Base-by-base conservation (phyloP, 2,888 invertebrate species). In the Stegophylla sp. region DNA sequence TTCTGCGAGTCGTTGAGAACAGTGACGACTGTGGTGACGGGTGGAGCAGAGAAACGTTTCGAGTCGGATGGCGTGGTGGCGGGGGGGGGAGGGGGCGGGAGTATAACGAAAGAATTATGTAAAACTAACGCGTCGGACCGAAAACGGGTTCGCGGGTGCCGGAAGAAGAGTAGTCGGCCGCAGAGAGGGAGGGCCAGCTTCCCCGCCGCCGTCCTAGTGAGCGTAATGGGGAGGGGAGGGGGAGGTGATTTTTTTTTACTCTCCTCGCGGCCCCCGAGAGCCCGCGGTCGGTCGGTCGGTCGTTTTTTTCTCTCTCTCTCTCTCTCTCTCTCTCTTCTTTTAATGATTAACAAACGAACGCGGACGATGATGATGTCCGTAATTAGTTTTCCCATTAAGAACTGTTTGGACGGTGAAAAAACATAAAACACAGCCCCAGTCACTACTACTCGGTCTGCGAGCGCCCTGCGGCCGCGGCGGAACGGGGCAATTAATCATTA, bases 371-470 rank as follows among this genome's bases (percentile, higher is more conserved):
- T 59, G 45, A 67, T 59, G 77, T 67, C 59, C 67, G 43, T 77
- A 77, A 77, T 77, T 67, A 59, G 77, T 77, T 67, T 69, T 20
- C 53, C 45, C 77, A 77, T 77, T 67, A 77, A 45, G 56, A 77
- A 77, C 77, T 43, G 45, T 77, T 69, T 45, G 77, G 34, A 59
- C 28, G 77, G 53, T 34, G 26, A 59, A 67, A 75, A 75, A 71
- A 66, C 7, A 66, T n/a, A 66, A 75, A 66, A 53, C 26, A n/a
- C n/a, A n/a, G n/a, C n/a, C 41, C 53, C 53, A 15, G 51, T 20
- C 17, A 13, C 17, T n/a, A n/a, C n/a, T n/a, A 20, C 48, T 59
- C 20, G 26, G 59, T 45, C 71, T 17, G 20, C 51, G 12, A 20
- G 9, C 12, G 10, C 23, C 12, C 7, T n/a, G n/a, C n/a, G 10